Evolutionary conservation across 2,888 invertebrate genomes (phyloP).

Genomic region (Mythimna vitellina): DNA sequence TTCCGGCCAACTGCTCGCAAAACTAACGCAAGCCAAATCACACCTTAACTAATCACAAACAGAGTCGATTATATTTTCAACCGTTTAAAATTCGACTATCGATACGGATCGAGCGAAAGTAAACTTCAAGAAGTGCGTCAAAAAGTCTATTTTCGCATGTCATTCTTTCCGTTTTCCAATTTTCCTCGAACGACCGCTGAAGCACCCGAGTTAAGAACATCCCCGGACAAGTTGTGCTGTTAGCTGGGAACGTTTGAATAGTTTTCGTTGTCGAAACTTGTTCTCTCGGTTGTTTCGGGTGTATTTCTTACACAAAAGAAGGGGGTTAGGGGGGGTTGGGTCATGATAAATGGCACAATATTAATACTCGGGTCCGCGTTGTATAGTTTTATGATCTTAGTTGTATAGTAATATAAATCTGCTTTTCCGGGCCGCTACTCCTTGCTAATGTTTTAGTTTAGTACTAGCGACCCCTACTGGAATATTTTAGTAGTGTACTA

Average conservation of each 20-base stretch:
- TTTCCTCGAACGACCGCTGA: conserved; percentile 87
- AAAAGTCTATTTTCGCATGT: conserved; percentile 72
- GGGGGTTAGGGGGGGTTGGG: conserved; percentile 77
- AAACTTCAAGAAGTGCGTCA: conserved; percentile 61
- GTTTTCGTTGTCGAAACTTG: conserved; percentile 88
- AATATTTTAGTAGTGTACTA: conserved; percentile 51
- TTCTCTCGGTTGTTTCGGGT: conserved; percentile 84
- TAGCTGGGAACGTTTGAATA: conserved; percentile 87
- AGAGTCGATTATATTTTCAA: conserved; percentile 69
- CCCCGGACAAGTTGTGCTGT: conserved; percentile 87
- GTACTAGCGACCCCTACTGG: conserved; percentile 62
- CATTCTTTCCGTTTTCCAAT: conserved; percentile 82
- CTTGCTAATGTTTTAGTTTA: conserved; percentile 78
- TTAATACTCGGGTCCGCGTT: conserved; percentile 86
- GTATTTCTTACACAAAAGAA: conserved; percentile 89
- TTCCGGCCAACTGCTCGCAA: conserved; percentile 84
- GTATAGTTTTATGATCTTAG: conserved; percentile 91
- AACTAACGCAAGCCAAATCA: conserved; percentile 70
- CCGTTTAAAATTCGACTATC: conserved; percentile 68
- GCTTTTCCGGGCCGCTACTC: conserved; percentile 82
- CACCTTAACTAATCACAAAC: conserved; percentile 73
- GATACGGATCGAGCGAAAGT: conserved; percentile 68
- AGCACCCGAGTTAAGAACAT: conserved; percentile 89
- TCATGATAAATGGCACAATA: conserved; percentile 89
- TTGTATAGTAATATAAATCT: conserved; percentile 89